Conservation (phyloP, 2,888 invertebrate genomes). For the Eledona agricola region DNA sequence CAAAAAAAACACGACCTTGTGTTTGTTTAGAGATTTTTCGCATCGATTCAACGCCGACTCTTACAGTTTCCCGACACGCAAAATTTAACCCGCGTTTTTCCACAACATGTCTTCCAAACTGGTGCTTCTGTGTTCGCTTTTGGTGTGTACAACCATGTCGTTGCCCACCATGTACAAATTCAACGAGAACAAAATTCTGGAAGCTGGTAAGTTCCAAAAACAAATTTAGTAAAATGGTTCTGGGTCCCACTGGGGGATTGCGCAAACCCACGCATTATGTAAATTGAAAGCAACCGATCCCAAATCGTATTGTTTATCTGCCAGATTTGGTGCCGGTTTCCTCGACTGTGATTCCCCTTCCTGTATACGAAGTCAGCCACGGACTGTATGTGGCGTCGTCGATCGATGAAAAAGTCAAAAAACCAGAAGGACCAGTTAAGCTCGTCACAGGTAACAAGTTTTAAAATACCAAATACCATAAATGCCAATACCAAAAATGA, state of each 20-base stretch:
- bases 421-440: constrained; percentile 55
- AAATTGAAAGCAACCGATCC: constrained; percentile 18
- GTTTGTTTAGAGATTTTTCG: constrained; percentile 29
- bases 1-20: constrained; percentile 33
- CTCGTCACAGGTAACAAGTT: constrained; percentile 54
- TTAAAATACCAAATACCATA: constrained; percentile 2
- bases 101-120: constrained; percentile 14
- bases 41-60: constrained; percentile 6
- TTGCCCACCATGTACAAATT: constrained; percentile 64
- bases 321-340: constrained; percentile 72
- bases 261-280: constrained; percentile 12
- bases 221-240: too few relatives aligned
- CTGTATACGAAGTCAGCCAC: constrained; percentile 69
- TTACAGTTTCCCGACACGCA: constrained; percentile 5
- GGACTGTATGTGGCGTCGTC: constrained; percentile 63
- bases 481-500: neutral
- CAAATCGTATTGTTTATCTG: too few relatives aligned
- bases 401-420: constrained; percentile 54
- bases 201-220: constrained; percentile 60
- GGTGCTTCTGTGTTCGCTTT: constrained; percentile 56
- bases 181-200: constrained; percentile 64
- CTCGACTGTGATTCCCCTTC: constrained; percentile 72
- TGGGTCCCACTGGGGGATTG: too few relatives aligned
- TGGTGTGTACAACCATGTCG: constrained; percentile 34
- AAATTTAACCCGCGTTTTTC: constrained; percentile 2